Conservation (phyloP, 2,797 vertebrate genomes). For the Enteromius paludinosus region DNA sequence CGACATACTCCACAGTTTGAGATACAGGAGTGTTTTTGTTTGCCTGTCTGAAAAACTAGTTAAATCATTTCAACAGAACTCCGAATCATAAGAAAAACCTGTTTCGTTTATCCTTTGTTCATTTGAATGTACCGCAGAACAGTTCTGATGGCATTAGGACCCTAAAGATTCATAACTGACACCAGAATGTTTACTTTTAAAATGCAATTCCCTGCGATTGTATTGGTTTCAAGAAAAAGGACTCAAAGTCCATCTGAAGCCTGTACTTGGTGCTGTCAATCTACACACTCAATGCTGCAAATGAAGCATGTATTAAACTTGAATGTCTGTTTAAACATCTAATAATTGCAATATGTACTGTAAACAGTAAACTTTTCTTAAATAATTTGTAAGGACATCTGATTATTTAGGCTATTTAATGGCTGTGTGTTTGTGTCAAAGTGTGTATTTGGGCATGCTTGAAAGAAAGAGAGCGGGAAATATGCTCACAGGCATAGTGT, state of each 20-base stretch:
- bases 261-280: slow-evolving; percentile 27
- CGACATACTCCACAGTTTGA: not conserved
- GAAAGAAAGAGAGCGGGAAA: not conserved
- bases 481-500: not conserved
- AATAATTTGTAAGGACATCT: not conserved
- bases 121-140: slow-evolving; percentile 4
- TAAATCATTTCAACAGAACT: not conserved
- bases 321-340: slow-evolving; percentile 19
- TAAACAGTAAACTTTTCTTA: slow-evolving; percentile 40
- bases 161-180: not conserved
- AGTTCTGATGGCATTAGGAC: not conserved
- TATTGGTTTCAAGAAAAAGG: slow-evolving; percentile 13
- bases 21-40: not conserved
- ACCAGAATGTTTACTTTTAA: slow-evolving; percentile 36
- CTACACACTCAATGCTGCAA: slow-evolving; percentile 28
- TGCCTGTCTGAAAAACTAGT: not conserved
- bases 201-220: slow-evolving; percentile 8
- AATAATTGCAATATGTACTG: slow-evolving; percentile 43
- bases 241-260: slow-evolving; percentile 24
- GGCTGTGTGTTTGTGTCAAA: not conserved
- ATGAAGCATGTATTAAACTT: slow-evolving; percentile 28
- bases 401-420: slow-evolving; percentile 10
- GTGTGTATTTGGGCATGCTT: not conserved
- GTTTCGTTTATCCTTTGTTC: not conserved
- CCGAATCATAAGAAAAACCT: not conserved